Base-by-base conservation (phyloP, 2,797 vertebrate genomes). In the Pogonophryne albipinna region DNA sequence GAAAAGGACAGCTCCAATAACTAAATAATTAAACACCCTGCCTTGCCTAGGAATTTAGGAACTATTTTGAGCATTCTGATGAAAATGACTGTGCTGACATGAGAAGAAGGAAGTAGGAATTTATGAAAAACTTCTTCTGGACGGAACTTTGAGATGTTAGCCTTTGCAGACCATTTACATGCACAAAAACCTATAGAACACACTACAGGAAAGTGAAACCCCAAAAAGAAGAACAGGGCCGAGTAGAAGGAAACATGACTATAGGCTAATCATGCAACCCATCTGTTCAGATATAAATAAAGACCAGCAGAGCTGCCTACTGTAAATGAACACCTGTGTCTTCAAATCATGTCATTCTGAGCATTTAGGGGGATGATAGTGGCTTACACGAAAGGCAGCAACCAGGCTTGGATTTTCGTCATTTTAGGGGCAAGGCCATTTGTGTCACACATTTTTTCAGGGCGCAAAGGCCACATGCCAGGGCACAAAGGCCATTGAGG, bases 291-390 rank as follows among this genome's bases (percentile, higher is more conserved):
- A 60, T 50, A 60, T 49, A 60, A 38, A 56, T 49, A 56, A 46
- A 75, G 23, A 67, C 62, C 63, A 74, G 56, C 50, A 70, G 50
- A 65, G 7, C 16, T 41, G 41, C 23, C 56, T 23, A 27, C 23
- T 27, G 23, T 27, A 61, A 53, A 62, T 67, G 27, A 67, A 57
- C 19, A 65, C 19, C 15, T 47, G 16, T 59, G 19, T 46, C 16
- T 19, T 55, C 7, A 31, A 19, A 46, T 56, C 7, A 56, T 34
- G 23, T 34, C 60, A 49, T 45, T 45, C 42, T 20, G 13, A 19
- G 31, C 46, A 49, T 34, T 31, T 13, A n/a, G 17, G 50, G 27
- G 49, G 44, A 14, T 23, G 6, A 3, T n/a, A 15, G 17, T 47
- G 27, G 4, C 19, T 15, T 14, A 52, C 60, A 16, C 3, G 2